These are phyloP conservation scores for Thalpophila matura DNA, from an alignment of 2,888 invertebrate species.

Conservation along the genomic window DNA sequence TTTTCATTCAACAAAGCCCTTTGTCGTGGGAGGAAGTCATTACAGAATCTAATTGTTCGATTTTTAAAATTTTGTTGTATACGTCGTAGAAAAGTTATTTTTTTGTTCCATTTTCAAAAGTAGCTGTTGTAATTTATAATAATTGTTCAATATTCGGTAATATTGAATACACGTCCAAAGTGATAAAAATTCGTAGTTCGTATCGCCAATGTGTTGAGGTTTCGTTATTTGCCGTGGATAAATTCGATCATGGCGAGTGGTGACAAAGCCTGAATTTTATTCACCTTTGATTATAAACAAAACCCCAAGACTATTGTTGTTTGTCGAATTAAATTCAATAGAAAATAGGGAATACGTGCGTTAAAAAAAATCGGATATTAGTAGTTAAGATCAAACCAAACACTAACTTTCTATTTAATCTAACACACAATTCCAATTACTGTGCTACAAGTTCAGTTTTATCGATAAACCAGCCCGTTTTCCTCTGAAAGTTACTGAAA, in stretches of 20 bases:
- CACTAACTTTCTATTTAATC: neutral
- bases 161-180: constrained; percentile 14
- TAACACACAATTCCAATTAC: neutral
- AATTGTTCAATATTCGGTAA: constrained; percentile 10
- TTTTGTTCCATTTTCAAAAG: constrained; percentile 17
- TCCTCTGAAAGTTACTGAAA: constrained; percentile 62
- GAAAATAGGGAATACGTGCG: too few species aligned
- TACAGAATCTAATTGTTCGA: neutral
- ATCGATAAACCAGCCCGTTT: neutral
- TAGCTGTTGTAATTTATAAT: too few species aligned
- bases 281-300: constrained; percentile 9
- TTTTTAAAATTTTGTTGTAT: constrained; percentile 7
- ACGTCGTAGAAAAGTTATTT: neutral
- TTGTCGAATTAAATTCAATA: neutral
- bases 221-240: constrained; percentile 72
- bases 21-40: neutral
- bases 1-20: constrained; percentile 9
- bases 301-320: neutral
- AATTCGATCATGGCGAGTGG: constrained; percentile 18
- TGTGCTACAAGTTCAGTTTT: neutral
- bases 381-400: neutral
- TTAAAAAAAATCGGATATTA: too few species aligned
- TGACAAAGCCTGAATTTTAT: constrained; percentile 26
- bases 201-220: constrained; percentile 69
- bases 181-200: constrained; percentile 76